Base-by-base conservation (phyloP, 2,888 invertebrate genomes). In the Ectobius pallidus region DNA sequence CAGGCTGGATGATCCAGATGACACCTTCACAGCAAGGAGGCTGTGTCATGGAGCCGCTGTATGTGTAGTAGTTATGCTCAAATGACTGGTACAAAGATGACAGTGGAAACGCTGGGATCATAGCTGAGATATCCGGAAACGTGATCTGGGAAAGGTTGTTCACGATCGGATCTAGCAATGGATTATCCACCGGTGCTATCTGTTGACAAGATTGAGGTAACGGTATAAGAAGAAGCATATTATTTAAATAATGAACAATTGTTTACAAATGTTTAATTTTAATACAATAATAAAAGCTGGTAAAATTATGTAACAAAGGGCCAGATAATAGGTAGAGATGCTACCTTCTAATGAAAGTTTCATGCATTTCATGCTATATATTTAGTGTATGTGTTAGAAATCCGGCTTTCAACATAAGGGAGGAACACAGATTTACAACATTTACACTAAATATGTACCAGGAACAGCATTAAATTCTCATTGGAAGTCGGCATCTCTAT, bases 21-120 rank as follows among this genome's bases (percentile, higher is more conserved):
- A 63, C 63, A 9, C 9, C 7, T 18, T 63, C 63, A 18, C 39
- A 20, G 22, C 63, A 63, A 0, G 63, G 63, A 6, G 63, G 63
- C 1, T 63, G 42, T 11, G 63, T 63, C 1, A 63, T 20, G 1
- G 63, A 63, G 20, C 63, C 63, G 20, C 20, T 63, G 39, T 63
- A 63, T 3, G 63, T 63, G 63, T 63, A 63, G 39, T 63, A 63
- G 6, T 22, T 20, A 1, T 39, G 2, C 0, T 18, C 2, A 22
- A 63, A 63, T 3, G 63, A 39, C 20, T n/a, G 16, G 39, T 9
- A 63, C 9, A 63, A n/a, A 18, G 14, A 39, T 20, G 9, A 18
- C 20, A 63, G 22, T 0, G 63, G 63, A 22, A 63, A 63, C 0
- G 34, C 11, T 14, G 63, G 63, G 3, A 63, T 63, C 16, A 4